Percentiles rank a stretch among this genome's conserved stretches.
Conservation (phyloP, 2,797 vertebrate genomes). For the Tadarida brasiliensis region DNA sequence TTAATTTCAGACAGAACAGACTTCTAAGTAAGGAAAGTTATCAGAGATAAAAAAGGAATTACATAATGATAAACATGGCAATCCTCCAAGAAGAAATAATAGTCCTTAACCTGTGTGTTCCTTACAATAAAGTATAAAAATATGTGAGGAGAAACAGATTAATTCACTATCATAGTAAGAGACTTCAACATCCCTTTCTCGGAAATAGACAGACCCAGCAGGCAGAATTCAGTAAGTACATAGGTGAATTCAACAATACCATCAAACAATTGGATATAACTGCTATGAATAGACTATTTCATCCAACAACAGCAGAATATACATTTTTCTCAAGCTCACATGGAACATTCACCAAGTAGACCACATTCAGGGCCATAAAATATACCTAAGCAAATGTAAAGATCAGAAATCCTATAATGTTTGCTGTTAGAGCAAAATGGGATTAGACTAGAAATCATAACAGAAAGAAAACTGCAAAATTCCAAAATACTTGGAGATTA, state of each 20-base stretch:
- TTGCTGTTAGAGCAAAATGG: background rate
- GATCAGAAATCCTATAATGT: background rate
- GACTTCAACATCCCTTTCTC: background rate
- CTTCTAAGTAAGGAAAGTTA: conserved; percentile 10
- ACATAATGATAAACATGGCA: background rate
- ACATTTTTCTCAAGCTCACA: background rate
- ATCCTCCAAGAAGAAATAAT: background rate
- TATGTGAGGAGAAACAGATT: background rate
- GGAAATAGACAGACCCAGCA: background rate
- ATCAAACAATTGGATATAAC: background rate
- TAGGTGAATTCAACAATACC: background rate
- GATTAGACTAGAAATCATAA: background rate
- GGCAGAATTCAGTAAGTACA: background rate
- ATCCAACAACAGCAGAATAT: background rate
- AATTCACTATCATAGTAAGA: background rate
- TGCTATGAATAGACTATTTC: background rate
- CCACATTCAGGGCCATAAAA: background rate
- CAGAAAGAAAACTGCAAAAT: background rate
- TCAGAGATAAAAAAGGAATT: background rate
- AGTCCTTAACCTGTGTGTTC: background rate
- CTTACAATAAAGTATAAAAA: background rate
- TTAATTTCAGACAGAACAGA: background rate
- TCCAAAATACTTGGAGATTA: background rate
- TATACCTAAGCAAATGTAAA: background rate
- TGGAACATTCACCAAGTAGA: background rate